These are phyloP conservation scores for Mormyrus iriodes DNA, from an alignment of 2,113 vertebrate species.

Conservation along the genomic window DNA sequence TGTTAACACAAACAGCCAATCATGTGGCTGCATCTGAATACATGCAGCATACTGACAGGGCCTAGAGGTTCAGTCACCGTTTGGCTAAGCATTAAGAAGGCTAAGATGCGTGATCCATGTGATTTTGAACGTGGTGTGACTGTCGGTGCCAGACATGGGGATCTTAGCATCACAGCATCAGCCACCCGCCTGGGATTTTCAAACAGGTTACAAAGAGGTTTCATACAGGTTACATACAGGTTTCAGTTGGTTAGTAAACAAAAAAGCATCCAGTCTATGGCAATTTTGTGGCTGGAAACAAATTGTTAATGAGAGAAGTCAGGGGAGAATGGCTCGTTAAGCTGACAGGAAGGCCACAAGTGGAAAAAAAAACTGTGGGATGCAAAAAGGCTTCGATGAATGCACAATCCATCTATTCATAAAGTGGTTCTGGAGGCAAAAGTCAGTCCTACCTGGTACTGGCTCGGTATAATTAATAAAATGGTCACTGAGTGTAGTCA, in stretches of 20 bases:
- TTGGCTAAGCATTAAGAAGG: not conserved
- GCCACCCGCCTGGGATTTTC: not conserved
- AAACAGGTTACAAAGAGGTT: not conserved
- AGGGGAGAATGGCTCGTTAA: not conserved
- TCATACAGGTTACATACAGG: no score
- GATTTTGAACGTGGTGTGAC: not conserved
- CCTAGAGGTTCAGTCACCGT: not conserved
- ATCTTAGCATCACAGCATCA: not conserved
- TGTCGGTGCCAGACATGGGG: not conserved
- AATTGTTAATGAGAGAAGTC: not conserved
- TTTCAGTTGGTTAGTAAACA: not conserved
- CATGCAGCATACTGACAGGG: not conserved
- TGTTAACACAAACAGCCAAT: not conserved
- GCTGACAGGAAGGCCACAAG: not conserved
- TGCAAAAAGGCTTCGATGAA: not conserved
- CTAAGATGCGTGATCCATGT: not conserved
- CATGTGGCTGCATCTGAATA: not conserved
- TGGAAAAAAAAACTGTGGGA: not conserved
- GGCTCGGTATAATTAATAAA: not conserved
- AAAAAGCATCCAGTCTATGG: not conserved
- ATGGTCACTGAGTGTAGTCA: not conserved
- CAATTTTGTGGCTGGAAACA: not conserved
- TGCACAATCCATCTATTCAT: not conserved
- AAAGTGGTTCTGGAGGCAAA: not conserved
- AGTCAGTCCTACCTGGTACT: not conserved